These are phyloP conservation scores for Drosophila persimilis DNA, from an alignment of 1,140 invertebrate genomes.

Conservation along the genomic window DNA sequence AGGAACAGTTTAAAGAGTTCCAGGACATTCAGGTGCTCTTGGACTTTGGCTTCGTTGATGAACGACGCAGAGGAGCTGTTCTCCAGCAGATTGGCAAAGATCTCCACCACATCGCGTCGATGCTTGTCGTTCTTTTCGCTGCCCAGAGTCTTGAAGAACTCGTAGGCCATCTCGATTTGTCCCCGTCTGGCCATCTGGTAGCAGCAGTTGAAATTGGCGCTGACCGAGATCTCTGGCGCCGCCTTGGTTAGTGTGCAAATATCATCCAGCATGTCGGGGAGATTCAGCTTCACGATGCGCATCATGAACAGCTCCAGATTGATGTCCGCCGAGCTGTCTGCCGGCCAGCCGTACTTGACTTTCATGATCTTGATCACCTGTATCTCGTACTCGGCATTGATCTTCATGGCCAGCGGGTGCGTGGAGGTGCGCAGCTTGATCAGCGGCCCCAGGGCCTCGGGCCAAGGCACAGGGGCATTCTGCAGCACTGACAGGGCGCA, in stretches of 20 bases:
- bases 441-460: slow-evolving; percentile 58
- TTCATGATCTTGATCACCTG: slow-evolving; percentile 82
- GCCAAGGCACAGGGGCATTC: slow-evolving; percentile 77
- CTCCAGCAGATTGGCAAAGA: slow-evolving; percentile 57
- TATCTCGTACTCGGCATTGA: slow-evolving; percentile 76
- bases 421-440: slow-evolving; percentile 71
- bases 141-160: slow-evolving; percentile 65
- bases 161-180: slow-evolving; percentile 66
- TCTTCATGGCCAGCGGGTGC: slow-evolving; percentile 73
- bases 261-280: slow-evolving; percentile 78
- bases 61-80: slow-evolving; percentile 24
- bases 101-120: slow-evolving; percentile 51
- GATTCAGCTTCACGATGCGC: slow-evolving; percentile 73
- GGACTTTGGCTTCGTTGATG: slow-evolving; percentile 28
- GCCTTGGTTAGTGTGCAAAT: slow-evolving; percentile 68
- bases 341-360: slow-evolving; percentile 80
- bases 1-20: slow-evolving; percentile 71
- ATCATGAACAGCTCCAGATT: slow-evolving; percentile 73
- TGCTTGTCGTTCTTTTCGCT: slow-evolving; percentile 42
- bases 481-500: slow-evolving; percentile 70
- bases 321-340: slow-evolving; percentile 58
- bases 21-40: slow-evolving; percentile 58
- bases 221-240: slow-evolving; percentile 56
- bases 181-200: slow-evolving; percentile 71
- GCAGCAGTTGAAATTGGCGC: slow-evolving; percentile 75